A percentile compares a stretch with the other conserved stretches of the same genome.
phyloP scores from a whole-genome alignment of 2,888 invertebrate genomes.

The Cheilosia impressa region DNA sequence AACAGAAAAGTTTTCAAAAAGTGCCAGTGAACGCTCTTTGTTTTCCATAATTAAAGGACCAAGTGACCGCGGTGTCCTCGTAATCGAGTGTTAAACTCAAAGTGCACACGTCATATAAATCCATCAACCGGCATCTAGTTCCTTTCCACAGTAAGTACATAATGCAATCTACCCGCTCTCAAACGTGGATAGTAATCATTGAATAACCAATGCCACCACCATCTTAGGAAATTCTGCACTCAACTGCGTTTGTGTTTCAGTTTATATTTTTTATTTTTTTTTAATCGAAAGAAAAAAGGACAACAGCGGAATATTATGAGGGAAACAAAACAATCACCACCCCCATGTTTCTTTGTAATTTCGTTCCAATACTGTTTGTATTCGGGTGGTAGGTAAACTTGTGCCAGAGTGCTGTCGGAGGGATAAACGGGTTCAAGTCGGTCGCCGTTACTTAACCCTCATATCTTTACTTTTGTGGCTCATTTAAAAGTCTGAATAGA shows the following conservation, averaged over 20 bases:
- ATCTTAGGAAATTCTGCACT: slow-evolving; percentile 17
- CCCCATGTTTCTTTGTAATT: slow-evolving; percentile 70
- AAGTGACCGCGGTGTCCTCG: not conserved
- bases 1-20: not conserved
- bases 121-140: slow-evolving; percentile 14
- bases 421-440: slow-evolving; percentile 68
- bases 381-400: slow-evolving; percentile 69
- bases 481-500: slow-evolving; percentile 76
- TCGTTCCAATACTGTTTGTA: slow-evolving; percentile 70
- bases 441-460: slow-evolving; percentile 75
- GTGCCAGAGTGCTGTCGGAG: slow-evolving; percentile 27
- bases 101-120: slow-evolving; percentile 25
- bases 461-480: slow-evolving; percentile 75
- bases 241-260: slow-evolving; percentile 35
- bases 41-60: not conserved
- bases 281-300: slow-evolving; percentile 62
- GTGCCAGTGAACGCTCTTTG: slow-evolving; percentile 13
- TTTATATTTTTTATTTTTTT: not conserved
- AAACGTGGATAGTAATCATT: slow-evolving; percentile 44
- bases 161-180: slow-evolving; percentile 39
- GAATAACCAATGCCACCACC: slow-evolving; percentile 36
- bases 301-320: slow-evolving; percentile 63
- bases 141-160: slow-evolving; percentile 50
- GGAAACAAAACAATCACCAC: slow-evolving; percentile 70
- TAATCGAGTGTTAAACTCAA: not conserved